Evolutionary conservation across 2,797 vertebrate species (phyloP).

Genomic region (Enteromius treurensis): DNA sequence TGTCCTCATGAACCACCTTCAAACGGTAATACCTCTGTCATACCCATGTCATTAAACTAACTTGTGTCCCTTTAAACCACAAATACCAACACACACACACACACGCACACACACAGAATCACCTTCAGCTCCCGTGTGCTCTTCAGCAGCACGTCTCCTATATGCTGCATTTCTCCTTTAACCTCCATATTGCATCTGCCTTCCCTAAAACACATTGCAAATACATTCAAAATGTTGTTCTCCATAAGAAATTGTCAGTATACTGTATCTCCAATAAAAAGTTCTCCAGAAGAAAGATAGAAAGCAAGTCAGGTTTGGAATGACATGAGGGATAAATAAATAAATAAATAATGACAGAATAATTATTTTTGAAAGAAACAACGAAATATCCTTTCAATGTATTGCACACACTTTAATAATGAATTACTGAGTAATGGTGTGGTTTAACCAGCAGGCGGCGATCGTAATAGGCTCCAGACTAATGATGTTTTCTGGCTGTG

Average conservation of each 20-base stretch:
- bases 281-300: background rate
- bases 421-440: background rate
- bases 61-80: background rate
- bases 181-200: conserved; percentile 92
- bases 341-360: background rate
- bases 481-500: background rate
- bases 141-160: conserved; percentile 94
- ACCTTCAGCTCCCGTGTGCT: conserved; percentile 94
- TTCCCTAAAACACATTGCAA: conserved; percentile 81
- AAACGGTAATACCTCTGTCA: no score
- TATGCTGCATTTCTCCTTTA: conserved; percentile 93
- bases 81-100: background rate
- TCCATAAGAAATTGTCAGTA: no score
- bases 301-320: no score
- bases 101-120: conserved; percentile 18
- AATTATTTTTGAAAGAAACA: background rate
- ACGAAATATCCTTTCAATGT: background rate
- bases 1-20: no score
- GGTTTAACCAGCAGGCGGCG: background rate
- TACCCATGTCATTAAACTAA: no score
- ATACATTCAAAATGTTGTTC: conserved; percentile 4
- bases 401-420: background rate
- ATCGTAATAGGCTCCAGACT: background rate
- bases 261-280: no score
- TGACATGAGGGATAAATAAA: background rate